phyloP scores from a whole-genome alignment of 1,140 invertebrate species.

The Geopemphigus sp. region DNA sequence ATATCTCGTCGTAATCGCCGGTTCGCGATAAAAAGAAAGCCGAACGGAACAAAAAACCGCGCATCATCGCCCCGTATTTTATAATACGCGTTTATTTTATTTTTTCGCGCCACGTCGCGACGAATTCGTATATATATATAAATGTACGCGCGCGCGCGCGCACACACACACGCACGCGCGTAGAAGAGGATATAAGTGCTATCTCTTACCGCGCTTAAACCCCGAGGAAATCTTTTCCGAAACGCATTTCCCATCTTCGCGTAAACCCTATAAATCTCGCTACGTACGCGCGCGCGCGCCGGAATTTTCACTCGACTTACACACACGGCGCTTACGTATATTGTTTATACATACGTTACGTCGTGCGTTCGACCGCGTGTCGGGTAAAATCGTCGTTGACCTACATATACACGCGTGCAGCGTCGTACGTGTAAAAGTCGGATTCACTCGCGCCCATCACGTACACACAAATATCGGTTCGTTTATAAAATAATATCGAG shows the following conservation, averaged over 20 bases:
- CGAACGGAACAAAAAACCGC: too few species aligned
- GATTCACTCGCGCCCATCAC: not conserved
- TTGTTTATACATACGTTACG: too few species aligned
- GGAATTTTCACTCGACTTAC: conserved; percentile 18
- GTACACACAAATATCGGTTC: not conserved
- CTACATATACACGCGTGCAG: not conserved
- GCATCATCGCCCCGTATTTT: too few species aligned
- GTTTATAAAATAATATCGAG: not conserved
- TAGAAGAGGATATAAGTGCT: not conserved
- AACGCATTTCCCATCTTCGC: conserved; percentile 15
- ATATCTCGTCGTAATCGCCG: too few species aligned
- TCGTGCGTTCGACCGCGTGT: too few species aligned
- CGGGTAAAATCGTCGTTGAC: conserved; percentile 7
- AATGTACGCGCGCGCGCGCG: too few species aligned
- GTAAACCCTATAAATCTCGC: conserved; percentile 18
- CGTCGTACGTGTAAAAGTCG: not conserved
- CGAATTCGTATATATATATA: not conserved
- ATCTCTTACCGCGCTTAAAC: not conserved
- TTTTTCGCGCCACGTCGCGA: not conserved
- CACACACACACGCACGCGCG: too few species aligned
- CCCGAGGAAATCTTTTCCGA: conserved; percentile 29
- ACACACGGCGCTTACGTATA: not conserved
- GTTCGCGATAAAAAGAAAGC: too few species aligned
- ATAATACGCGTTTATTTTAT: not conserved
- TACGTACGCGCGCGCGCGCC: not conserved